Evolutionary conservation across 2,113 vertebrate genomes (phyloP), one percentile per base, ranked within the genome.

Genomic region (Coptodon bakossiorum): DNA sequence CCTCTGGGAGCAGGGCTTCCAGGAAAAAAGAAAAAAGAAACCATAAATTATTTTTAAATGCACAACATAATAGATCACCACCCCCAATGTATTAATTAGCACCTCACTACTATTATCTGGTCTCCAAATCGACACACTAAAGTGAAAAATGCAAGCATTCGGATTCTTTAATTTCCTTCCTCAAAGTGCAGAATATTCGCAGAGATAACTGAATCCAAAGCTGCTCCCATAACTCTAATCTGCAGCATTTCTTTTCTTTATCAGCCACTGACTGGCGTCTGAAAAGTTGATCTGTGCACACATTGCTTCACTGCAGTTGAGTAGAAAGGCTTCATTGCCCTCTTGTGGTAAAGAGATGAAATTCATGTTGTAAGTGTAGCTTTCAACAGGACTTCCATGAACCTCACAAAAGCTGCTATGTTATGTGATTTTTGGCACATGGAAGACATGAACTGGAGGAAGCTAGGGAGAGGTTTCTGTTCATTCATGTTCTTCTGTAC

Each of bases 321-420:
- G 89, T 59, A 53, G 93, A 95, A 96, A 94, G 89, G 71, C 93
- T 92, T 92, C 83, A 86, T 86, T 92, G 95, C 94, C 96, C 95
- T 92, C 96, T 96, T 88, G 95, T 95, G 96, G 96, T 88, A 71
- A 56, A 86, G 61, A 66, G 13, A 59, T 38, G 7, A 82, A 36
- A 82, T 81, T 43, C 13, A 11, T 52, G 2, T 45, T 34, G 84
- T 3, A n/a, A 4, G 19, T n/a, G 13, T 6, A 17, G 43, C 5
- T 79, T 14, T 19, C 36, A 24, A 27, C 16, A 34, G 68, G 68
- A 59, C 52, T 63, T 61, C 14, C 8, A 6, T 5, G 48, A 50
- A 73, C 16, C 54, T 56, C 22, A 6, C 4, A 27, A 59, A 73
- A 48, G 40, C 56, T 68, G 45, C 9, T 66, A 7, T 2, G 59